A percentile compares a stretch with the other conserved stretches of the same genome.
Evolutionary conservation across 1,140 invertebrate species (phyloP).

Genomic region (Drosophila bocki): DNA sequence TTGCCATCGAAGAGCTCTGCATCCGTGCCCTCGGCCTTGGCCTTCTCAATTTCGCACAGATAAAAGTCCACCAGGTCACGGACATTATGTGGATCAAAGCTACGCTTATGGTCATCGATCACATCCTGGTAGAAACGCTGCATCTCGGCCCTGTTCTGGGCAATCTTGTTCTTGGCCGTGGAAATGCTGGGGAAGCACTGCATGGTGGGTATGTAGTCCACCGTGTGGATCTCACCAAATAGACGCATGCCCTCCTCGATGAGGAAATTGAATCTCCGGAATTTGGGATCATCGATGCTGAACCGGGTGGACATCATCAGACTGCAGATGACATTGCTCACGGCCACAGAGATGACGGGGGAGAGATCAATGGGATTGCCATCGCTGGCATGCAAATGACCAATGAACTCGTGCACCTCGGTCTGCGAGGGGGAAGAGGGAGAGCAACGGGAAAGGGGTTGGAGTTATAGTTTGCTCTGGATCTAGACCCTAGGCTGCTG

Average conservation of each 20-base stretch:
- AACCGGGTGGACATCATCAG: slow-evolving; percentile 96
- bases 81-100: slow-evolving; percentile 90
- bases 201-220: slow-evolving; percentile 87
- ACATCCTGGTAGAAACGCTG: slow-evolving; percentile 93
- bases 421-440: slow-evolving; percentile 85
- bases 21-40: slow-evolving; percentile 90
- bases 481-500: background rate
- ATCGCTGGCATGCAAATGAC: slow-evolving; percentile 87
- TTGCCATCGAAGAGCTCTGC: slow-evolving; percentile 92
- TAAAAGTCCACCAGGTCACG: slow-evolving; percentile 95
- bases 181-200: slow-evolving; percentile 91
- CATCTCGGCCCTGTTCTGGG: slow-evolving; percentile 93
- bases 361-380: slow-evolving; percentile 90
- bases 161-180: slow-evolving; percentile 90
- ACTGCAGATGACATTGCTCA: slow-evolving; percentile 96
- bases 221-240: slow-evolving; percentile 92
- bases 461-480: background rate
- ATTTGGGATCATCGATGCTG: slow-evolving; percentile 90
- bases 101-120: slow-evolving; percentile 91
- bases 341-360: slow-evolving; percentile 90
- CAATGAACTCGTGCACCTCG: slow-evolving; percentile 91
- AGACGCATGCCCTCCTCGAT: slow-evolving; percentile 96
- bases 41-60: slow-evolving; percentile 93
- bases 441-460: no score
- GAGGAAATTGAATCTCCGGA: slow-evolving; percentile 91